phyloP scores from a whole-genome alignment of 2,113 vertebrate genomes.

The Dunckerocampus dactyliophorus region DNA sequence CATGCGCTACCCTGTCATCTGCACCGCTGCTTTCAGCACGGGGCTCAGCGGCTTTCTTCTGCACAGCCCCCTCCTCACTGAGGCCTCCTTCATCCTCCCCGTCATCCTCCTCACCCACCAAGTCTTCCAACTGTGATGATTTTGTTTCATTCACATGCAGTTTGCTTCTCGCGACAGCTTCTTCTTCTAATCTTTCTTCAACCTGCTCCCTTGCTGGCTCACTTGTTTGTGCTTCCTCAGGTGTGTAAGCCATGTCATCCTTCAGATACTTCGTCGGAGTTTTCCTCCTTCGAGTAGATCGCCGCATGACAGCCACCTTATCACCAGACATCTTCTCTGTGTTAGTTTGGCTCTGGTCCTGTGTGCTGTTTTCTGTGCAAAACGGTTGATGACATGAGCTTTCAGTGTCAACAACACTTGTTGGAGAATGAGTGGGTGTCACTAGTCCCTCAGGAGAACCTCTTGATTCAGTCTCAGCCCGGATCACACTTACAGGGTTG shows the following conservation, averaged over 20 bases:
- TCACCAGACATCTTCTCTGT: conserved; percentile 4
- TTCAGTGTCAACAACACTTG: background rate
- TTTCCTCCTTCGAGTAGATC: conserved; percentile 80
- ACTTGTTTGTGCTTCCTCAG: conserved; percentile 8
- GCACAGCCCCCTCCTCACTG: conserved; percentile 19
- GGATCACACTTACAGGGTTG: conserved; percentile 35
- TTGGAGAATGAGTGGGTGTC: conserved; percentile 1
- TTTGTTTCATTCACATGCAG: conserved; percentile 41
- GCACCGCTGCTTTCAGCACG: conserved; percentile 53
- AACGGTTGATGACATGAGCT: conserved; percentile 46
- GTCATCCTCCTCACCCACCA: conserved; percentile 65
- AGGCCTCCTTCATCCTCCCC: conserved; percentile 53
- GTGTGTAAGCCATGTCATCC: conserved; percentile 60
- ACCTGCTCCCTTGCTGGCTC: conserved; percentile 1
- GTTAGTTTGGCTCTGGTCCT: conserved; percentile 74
- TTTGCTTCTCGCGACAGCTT: conserved; percentile 8
- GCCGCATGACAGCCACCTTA: conserved; percentile 46
- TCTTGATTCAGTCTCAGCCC: conserved; percentile 37
- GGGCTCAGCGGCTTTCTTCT: conserved; percentile 34
- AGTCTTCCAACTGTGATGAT: conserved; percentile 58
- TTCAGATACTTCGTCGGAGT: conserved; percentile 78
- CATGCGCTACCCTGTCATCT: conserved; percentile 59
- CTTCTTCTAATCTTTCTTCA: conserved; percentile 16
- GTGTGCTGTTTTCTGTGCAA: conserved; percentile 78
- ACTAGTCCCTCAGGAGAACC: background rate